Conservation (phyloP, 1,140 invertebrate species). For the Drosophila obscura region DNA sequence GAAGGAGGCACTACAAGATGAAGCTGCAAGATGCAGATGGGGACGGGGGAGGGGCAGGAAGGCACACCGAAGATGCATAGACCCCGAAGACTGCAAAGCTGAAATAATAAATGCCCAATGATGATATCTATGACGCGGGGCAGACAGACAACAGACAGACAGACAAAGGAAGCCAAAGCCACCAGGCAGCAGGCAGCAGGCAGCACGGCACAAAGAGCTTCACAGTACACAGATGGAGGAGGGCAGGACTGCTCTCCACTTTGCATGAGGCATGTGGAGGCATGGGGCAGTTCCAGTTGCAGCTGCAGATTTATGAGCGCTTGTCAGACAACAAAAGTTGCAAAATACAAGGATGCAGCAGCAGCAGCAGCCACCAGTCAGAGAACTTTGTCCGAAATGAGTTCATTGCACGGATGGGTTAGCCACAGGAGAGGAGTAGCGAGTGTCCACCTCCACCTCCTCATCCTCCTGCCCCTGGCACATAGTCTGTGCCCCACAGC, state of each 20-base stretch:
- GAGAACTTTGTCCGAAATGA: conserved; percentile 48
- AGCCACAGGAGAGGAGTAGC: too few species aligned
- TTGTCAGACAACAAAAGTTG: conserved; percentile 60
- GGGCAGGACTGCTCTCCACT: conserved; percentile 28
- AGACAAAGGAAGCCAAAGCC: conserved; percentile 56
- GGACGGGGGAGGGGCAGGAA: neutral
- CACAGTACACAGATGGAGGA: conserved; percentile 2
- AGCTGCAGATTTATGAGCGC: conserved; percentile 70
- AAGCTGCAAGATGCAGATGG: too few species aligned
- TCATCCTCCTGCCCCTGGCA: neutral
- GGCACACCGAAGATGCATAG: conserved; percentile 17
- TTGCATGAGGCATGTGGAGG: conserved; percentile 43
- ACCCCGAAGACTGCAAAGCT: conserved; percentile 35
- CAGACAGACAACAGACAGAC: conserved; percentile 22
- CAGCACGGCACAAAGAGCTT: conserved; percentile 56
- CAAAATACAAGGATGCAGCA: conserved; percentile 20
- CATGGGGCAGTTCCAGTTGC: conserved; percentile 1
- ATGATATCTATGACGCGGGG: conserved; percentile 69
- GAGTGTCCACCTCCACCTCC: too few species aligned
- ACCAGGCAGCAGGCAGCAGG: neutral
- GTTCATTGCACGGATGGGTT: conserved; percentile 60
- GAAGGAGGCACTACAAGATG: too few species aligned
- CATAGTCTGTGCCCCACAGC: conserved; percentile 22
- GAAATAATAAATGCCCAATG: conserved; percentile 75
- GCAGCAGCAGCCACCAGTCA: conserved; percentile 12